A percentile compares a stretch with the other conserved stretches of the same genome.
phyloP scores from a whole-genome alignment of 2,888 invertebrate genomes.

The Heliconius erato region DNA sequence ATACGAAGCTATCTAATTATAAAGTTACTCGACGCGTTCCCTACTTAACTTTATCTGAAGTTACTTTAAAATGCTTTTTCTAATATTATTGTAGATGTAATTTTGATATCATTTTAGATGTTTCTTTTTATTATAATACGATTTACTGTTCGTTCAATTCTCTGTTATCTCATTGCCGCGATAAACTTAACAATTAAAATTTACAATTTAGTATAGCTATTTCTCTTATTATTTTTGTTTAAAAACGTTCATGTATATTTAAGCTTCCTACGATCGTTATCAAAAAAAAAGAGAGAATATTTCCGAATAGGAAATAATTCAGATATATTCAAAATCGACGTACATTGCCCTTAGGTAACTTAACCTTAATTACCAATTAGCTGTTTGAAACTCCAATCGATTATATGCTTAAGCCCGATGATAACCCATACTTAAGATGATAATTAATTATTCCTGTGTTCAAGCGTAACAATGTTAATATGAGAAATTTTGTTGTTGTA shows the following conservation, averaged over 20 bases:
- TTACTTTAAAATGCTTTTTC: not conserved
- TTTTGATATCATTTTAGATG: no score
- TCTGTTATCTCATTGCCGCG: no score
- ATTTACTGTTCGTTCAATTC: no score
- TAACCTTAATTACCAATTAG: conserved; percentile 27
- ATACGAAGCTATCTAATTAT: conserved; percentile 28
- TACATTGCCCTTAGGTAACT: not conserved
- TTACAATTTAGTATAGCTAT: no score
- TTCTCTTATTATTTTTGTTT: no score
- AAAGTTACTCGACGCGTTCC: conserved; percentile 17
- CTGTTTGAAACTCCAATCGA: conserved; percentile 24
- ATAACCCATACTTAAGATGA: conserved; percentile 32
- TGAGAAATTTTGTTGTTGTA: conserved; percentile 6
- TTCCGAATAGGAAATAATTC: not conserved
- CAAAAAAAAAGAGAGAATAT: not conserved
- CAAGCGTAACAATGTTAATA: conserved; percentile 14
- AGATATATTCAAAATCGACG: not conserved
- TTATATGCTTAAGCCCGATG: conserved; percentile 34
- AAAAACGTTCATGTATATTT: no score
- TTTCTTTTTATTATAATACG: no score
- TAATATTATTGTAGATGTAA: not conserved
- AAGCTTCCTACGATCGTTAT: no score
- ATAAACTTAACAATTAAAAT: no score
- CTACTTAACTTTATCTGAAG: conserved; percentile 24
- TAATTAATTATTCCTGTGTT: conserved; percentile 33